Evolutionary conservation across 1,140 invertebrate genomes (phyloP), one percentile per base, ranked within the genome.

Genomic region (Drosophila fuyamai): DNA sequence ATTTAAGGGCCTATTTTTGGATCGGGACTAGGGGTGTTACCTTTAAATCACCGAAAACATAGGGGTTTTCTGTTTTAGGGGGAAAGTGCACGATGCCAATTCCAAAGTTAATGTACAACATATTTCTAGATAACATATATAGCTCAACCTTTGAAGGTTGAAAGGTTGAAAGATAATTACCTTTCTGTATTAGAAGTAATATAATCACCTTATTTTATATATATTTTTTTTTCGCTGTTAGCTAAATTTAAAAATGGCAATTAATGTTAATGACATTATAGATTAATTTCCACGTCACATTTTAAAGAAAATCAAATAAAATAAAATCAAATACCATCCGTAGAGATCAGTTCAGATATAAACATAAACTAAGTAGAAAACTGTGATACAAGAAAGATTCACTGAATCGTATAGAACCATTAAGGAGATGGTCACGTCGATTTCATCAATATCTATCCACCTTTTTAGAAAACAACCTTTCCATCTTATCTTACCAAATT

Each of bases 401-500:
- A 32, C 5, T 29, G 7, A 3, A 38, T 5, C 10, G 8, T 14
- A 55, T 29, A 32, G 6, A 50, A 48, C 7, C 61, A 61, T 50
- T 63, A 23, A 18, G 14, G 8, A 41, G 13, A 36, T 16, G 5
- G 14, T 4, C 10, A 16, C 12, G 5, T 6, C 18, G 13, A 32
- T 27, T 47, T 55, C 14, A 54, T 23, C 14, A 32, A 32, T 47
- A 54, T 38, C 35, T 7, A 40, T 46, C 14, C 0, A 40, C 65
- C 13, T 18, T 47, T 65, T 18, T 27, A 5, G 6, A 27, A 44
- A 55, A 41, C 43, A 68, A 36, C 59, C 12, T 53, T 10, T 18
- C 60, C 60, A 63, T 68, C 56, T 73, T 53, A 53, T 51, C 55
- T 63, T 13, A 32, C 23, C 10, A 68, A 48, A 57, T 71, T 70